Conservation (phyloP, 1,140 invertebrate genomes). For the Pogonognathellus flavescens region DNA sequence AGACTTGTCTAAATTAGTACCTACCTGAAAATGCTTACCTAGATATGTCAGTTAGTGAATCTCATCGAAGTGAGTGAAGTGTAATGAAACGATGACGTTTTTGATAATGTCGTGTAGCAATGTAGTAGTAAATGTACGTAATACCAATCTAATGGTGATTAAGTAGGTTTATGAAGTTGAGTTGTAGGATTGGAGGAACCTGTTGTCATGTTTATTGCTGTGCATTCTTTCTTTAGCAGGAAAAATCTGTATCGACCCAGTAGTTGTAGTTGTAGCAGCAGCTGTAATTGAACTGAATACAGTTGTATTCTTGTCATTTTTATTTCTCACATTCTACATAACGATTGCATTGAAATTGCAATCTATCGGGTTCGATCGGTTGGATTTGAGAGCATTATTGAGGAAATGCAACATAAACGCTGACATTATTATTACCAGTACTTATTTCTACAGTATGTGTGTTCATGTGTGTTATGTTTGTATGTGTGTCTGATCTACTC, state of each 20-base stretch:
- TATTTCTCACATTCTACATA: conserved; percentile 7
- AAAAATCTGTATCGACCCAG: background rate
- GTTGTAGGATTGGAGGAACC: background rate
- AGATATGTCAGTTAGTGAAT: too few relatives aligned
- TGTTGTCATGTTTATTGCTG: background rate
- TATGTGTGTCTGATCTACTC: too few relatives aligned
- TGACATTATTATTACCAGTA: too few relatives aligned
- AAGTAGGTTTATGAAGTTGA: background rate
- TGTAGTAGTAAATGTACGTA: background rate
- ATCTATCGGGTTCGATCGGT: background rate
- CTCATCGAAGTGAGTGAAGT: too few relatives aligned
- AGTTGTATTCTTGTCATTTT: conserved; percentile 3
- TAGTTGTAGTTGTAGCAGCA: background rate
- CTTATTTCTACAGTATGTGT: too few relatives aligned
- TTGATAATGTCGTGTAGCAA: too few relatives aligned
- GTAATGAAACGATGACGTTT: too few relatives aligned
- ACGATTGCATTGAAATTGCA: background rate
- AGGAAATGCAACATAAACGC: too few relatives aligned
- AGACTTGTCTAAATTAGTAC: too few relatives aligned
- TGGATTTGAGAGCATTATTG: too few relatives aligned
- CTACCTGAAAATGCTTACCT: too few relatives aligned
- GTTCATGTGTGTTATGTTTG: too few relatives aligned
- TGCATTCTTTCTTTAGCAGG: background rate
- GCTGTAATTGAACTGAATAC: background rate
- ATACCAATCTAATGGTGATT: background rate